Conservation (phyloP, 2,113 vertebrate genomes). For the Pygoscelis antarcticus region DNA sequence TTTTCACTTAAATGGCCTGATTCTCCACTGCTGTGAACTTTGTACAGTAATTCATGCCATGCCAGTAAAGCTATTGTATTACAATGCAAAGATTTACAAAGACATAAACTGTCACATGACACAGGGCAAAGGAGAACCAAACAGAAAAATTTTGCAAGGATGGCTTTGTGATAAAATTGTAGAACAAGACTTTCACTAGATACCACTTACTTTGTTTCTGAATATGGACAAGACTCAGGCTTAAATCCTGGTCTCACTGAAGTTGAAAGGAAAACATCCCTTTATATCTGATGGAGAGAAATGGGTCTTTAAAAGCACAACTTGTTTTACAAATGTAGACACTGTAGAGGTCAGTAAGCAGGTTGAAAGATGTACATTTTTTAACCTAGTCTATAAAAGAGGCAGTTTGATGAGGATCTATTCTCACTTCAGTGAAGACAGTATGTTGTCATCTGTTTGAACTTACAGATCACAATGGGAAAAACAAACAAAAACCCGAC, state of each 20-base stretch:
- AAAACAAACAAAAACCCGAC: fast-evolving
- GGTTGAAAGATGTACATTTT: background rate
- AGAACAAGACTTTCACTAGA: background rate
- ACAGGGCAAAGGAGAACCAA: background rate
- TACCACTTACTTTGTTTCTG: background rate
- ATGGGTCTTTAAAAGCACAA: background rate
- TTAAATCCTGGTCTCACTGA: background rate
- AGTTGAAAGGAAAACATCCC: background rate
- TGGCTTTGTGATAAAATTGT: background rate
- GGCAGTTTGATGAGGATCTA: background rate
- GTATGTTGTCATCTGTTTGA: background rate
- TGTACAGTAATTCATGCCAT: background rate
- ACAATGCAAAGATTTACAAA: background rate
- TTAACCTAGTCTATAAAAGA: background rate
- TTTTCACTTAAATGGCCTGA: background rate
- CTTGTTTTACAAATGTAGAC: background rate
- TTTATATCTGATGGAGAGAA: background rate
- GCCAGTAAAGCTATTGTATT: background rate
- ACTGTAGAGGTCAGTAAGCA: background rate
- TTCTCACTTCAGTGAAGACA: background rate
- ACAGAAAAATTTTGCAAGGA: background rate
- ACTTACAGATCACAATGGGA: background rate
- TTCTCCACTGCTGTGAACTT: background rate
- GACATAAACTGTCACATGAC: background rate
- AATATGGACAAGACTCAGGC: background rate